A percentile compares a stretch with the other conserved stretches of the same genome.
These are phyloP conservation scores for Apogon talboti DNA, from an alignment of 2,797 vertebrate genomes.

Conservation along the genomic window DNA sequence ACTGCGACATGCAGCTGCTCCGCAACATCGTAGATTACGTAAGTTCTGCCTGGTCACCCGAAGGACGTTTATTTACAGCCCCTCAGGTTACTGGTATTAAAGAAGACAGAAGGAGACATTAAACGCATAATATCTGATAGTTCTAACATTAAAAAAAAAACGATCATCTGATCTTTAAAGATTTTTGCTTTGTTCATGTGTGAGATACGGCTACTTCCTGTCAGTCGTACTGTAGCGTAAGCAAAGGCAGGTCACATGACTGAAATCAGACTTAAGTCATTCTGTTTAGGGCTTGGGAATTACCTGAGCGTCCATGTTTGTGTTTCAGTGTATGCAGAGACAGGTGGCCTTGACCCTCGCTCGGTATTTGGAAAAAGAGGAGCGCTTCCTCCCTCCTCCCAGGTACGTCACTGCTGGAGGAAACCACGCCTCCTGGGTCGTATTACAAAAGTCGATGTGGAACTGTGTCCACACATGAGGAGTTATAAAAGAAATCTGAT, in stretches of 20 bases:
- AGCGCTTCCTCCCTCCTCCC: conserved; percentile 91
- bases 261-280: neutral
- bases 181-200: too few species aligned
- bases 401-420: conserved; percentile 78
- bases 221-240: too few species aligned
- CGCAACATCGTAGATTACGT: conserved; percentile 89
- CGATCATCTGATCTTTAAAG: too few species aligned
- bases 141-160: too few species aligned
- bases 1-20: conserved; percentile 88
- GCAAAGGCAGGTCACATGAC: neutral
- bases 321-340: conserved; percentile 88
- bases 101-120: too few species aligned
- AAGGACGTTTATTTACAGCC: too few species aligned
- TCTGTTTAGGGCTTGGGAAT: neutral
- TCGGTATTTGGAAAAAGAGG: conserved; percentile 94
- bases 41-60: conserved; percentile 67
- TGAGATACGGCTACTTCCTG: too few species aligned
- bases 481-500: neutral
- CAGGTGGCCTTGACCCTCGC: conserved; percentile 93
- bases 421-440: too few species aligned
- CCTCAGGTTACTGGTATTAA: too few species aligned
- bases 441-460: too few species aligned
- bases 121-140: too few species aligned
- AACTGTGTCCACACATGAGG: neutral
- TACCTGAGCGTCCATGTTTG: conserved; percentile 5